Evolutionary conservation across 1,140 invertebrate genomes (phyloP).

Genomic region (Cyclargus thomasi): DNA sequence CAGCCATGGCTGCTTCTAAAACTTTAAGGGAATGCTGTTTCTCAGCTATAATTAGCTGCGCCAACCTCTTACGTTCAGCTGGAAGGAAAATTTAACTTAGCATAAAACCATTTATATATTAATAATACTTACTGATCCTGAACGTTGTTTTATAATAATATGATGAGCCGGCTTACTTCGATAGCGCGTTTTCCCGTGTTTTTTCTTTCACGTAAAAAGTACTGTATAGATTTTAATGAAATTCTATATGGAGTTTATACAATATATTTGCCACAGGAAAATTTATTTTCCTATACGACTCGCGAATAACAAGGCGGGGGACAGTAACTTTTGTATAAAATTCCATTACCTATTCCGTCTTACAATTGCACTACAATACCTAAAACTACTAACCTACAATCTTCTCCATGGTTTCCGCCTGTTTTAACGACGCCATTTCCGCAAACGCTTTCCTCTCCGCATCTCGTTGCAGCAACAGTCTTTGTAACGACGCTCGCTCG

Average conservation of each 20-base stretch:
- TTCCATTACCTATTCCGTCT: not conserved
- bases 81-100: conserved; percentile 26
- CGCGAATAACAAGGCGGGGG: no score
- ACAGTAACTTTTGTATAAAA: no score
- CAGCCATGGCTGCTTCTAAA: conserved; percentile 60
- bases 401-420: conserved; percentile 72
- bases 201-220: no score
- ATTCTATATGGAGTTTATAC: no score
- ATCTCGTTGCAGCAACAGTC: conserved; percentile 60
- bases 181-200: no score
- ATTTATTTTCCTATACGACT: no score
- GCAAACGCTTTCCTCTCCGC: conserved; percentile 67
- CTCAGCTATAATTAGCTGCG: conserved; percentile 66
- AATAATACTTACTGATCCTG: no score
- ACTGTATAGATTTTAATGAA: no score
- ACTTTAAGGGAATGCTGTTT: conserved; percentile 69
- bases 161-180: no score
- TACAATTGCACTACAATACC: not conserved
- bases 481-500: conserved; percentile 59
- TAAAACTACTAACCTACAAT: conserved; percentile 56
- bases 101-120: no score
- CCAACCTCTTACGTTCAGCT: conserved; percentile 71
- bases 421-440: conserved; percentile 67
- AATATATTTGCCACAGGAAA: no score
- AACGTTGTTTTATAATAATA: no score